Evolutionary conservation across 2,888 invertebrate genomes (phyloP).

Genomic region (Drosophila prolongata): DNA sequence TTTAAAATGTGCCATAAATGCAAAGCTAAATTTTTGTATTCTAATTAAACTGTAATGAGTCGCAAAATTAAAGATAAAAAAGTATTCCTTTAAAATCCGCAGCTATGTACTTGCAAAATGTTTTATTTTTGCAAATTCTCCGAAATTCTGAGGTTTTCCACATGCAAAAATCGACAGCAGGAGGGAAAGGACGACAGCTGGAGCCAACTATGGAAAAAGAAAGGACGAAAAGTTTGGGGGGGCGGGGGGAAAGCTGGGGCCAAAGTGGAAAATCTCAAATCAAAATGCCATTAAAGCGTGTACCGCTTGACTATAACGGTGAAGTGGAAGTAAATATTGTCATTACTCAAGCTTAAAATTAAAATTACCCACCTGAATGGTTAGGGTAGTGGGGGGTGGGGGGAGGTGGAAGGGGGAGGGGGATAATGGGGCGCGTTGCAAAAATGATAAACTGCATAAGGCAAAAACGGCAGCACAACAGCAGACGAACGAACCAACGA

Average conservation of each 20-base stretch:
- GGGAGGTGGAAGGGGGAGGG: background rate
- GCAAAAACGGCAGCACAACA: constrained; percentile 53
- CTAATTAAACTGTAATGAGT: too few relatives aligned
- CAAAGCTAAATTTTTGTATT: too few relatives aligned
- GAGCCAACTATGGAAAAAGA: constrained; percentile 17
- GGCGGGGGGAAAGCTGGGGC: background rate
- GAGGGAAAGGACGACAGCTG: constrained; percentile 18
- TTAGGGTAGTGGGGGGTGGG: constrained; percentile 10
- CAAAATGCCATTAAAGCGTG: constrained; percentile 81
- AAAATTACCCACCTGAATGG: constrained; percentile 77
- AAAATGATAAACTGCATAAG: constrained; percentile 82
- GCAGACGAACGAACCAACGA: constrained; percentile 48
- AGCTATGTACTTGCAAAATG: background rate
- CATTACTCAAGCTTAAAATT: constrained; percentile 82
- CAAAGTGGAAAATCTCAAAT: constrained; percentile 64
- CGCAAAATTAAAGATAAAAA: too few relatives aligned
- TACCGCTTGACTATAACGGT: constrained; percentile 62
- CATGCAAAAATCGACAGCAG: constrained; percentile 9
- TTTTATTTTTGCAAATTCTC: constrained; percentile 1
- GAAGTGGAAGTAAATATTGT: constrained; percentile 80
- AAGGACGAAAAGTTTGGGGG: constrained; percentile 14
- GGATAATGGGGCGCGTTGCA: constrained; percentile 35
- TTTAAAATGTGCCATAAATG: too few relatives aligned
- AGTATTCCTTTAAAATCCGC: background rate
- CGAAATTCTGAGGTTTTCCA: constrained; percentile 4